Percentiles rank a stretch among this genome's conserved stretches.
phyloP scores from a whole-genome alignment of 2,888 invertebrate genomes.

The Lottia scabra region DNA sequence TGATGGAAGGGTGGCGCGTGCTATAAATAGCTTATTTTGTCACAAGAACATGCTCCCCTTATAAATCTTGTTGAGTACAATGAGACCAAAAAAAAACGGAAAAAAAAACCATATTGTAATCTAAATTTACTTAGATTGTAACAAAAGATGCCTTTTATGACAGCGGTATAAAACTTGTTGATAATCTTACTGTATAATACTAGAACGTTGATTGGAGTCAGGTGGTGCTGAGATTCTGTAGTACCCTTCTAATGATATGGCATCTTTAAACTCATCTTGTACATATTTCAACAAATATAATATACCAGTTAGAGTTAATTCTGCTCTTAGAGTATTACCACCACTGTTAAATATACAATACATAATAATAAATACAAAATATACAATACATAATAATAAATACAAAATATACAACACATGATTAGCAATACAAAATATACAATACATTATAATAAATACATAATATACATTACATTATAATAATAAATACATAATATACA shows the following conservation, averaged over 20 bases:
- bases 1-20: no score
- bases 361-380: not conserved
- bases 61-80: no score
- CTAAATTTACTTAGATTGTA: no score
- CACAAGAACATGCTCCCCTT: no score
- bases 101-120: no score
- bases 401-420: not conserved
- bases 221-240: conserved; percentile 49
- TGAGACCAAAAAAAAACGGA: no score
- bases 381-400: not conserved
- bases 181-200: conserved; percentile 53
- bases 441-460: not conserved
- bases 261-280: conserved; percentile 45
- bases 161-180: no score
- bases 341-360: not conserved
- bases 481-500: not conserved
- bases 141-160: no score
- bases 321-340: conserved; percentile 32
- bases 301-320: conserved; percentile 47
- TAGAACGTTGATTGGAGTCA: conserved; percentile 40
- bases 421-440: not conserved
- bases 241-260: conserved; percentile 47
- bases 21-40: no score
- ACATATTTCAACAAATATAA: conserved; percentile 44
- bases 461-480: no score